A percentile compares a stretch with the other conserved stretches of the same genome.
phyloP scores from a whole-genome alignment of 37 sponge, comb jelly and placozoan species.

The Cliona cf. orientalis region DNA sequence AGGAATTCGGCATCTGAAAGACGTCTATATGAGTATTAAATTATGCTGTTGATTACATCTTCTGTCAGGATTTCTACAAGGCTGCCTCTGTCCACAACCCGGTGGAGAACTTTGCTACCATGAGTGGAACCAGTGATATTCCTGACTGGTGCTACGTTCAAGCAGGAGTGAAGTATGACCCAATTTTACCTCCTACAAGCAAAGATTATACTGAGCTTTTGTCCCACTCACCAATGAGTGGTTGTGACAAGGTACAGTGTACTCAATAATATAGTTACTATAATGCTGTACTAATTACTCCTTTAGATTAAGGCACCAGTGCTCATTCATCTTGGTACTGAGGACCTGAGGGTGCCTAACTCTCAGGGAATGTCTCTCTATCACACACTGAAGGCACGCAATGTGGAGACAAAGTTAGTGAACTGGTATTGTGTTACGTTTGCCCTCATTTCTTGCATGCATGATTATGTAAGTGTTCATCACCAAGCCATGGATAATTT shows the following conservation, averaged over 20 bases:
- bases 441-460: too few relatives aligned
- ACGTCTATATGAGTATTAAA: too few relatives aligned
- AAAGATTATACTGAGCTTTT: constrained; percentile 58
- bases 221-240: constrained; percentile 77
- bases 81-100: constrained; percentile 92
- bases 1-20: too few relatives aligned
- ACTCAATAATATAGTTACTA: too few relatives aligned
- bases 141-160: constrained; percentile 91
- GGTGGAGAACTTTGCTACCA: constrained; percentile 84
- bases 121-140: constrained; percentile 80
- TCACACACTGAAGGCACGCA: constrained; percentile 62
- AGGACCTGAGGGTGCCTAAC: constrained; percentile 67
- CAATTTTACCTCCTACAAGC: constrained; percentile 30
- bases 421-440: too few relatives aligned
- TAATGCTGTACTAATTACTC: too few relatives aligned
- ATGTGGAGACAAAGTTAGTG: constrained; percentile 56
- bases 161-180: constrained; percentile 68
- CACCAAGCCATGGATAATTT: too few relatives aligned
- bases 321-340: constrained; percentile 63
- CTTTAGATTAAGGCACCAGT: constrained; percentile 68
- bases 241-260: constrained; percentile 71
- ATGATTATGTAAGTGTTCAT: too few relatives aligned
- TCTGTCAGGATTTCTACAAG: constrained; percentile 83
- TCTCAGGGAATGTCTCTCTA: constrained; percentile 64
- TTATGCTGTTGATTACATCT: not conserved